A percentile compares a stretch with the other conserved stretches of the same genome.
These are phyloP conservation scores for Caenorhabditis japonica DNA, from an alignment of 2,888 invertebrate species.

Conservation along the genomic window DNA sequence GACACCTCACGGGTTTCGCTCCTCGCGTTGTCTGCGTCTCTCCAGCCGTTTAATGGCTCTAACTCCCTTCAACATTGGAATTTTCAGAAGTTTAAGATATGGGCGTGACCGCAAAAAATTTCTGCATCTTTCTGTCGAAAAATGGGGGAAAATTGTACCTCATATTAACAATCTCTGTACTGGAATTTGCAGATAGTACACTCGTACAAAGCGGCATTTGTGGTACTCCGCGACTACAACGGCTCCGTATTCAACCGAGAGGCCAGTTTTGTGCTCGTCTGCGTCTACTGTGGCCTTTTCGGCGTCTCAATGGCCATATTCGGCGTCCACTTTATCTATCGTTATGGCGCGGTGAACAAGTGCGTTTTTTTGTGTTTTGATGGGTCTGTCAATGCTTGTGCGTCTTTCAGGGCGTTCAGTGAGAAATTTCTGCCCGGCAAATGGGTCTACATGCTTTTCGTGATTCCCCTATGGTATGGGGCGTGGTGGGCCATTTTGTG, in stretches of 20 bases:
- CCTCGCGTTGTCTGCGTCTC: too few species aligned
- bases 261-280: slow-evolving; percentile 18
- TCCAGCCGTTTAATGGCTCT: too few species aligned
- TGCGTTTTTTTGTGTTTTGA: neutral
- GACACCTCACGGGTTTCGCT: too few species aligned
- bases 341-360: neutral
- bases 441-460: slow-evolving; percentile 26
- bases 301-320: neutral
- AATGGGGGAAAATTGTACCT: too few species aligned
- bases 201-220: slow-evolving; percentile 28
- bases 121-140: too few species aligned
- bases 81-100: too few species aligned
- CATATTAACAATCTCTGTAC: neutral
- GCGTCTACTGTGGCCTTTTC: neutral
- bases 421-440: slow-evolving; percentile 15
- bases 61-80: too few species aligned
- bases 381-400: too few species aligned
- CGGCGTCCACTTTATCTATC: neutral
- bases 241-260: slow-evolving; percentile 14
- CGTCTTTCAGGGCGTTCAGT: slow-evolving; percentile 18
- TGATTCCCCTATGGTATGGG: slow-evolving; percentile 37
- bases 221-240: slow-evolving; percentile 17
- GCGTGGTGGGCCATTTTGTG: slow-evolving; percentile 38
- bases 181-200: slow-evolving; percentile 10
- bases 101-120: too few species aligned